Conservation (phyloP, 2,113 vertebrate species). For the Eubucco bourcierii region DNA sequence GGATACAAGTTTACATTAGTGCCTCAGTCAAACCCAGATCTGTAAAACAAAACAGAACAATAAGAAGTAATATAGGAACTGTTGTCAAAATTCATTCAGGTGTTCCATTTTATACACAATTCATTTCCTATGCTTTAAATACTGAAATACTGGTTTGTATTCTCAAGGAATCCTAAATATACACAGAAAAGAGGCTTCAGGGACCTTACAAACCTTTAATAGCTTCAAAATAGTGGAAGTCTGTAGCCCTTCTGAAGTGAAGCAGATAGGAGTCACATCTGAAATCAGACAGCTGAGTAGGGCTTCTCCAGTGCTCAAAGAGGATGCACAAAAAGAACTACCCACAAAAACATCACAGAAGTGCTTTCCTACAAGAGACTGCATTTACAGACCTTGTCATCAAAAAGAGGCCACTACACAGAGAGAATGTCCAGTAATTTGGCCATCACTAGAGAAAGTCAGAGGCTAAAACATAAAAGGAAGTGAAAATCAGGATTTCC, state of each 20-base stretch:
- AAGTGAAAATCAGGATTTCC: not conserved
- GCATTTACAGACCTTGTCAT: not conserved
- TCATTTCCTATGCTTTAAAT: conserved; percentile 44
- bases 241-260: not conserved
- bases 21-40: not conserved
- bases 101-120: conserved; percentile 19
- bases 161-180: not conserved
- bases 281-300: not conserved
- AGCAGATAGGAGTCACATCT: not conserved
- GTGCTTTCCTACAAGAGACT: not conserved
- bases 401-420: not conserved
- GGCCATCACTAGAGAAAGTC: not conserved
- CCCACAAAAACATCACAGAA: not conserved
- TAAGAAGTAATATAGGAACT: conserved; percentile 26
- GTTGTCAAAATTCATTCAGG: not conserved
- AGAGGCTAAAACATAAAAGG: not conserved
- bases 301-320: not conserved
- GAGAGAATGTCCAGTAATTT: not conserved
- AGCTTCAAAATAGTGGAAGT: not conserved
- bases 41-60: conserved; percentile 25
- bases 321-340: not conserved
- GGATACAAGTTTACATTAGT: not conserved
- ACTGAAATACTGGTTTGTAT: conserved; percentile 19
- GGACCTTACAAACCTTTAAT: not conserved
- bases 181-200: not conserved